Percentiles rank a stretch among this genome's conserved stretches.
Evolutionary conservation across 2,888 invertebrate species (phyloP).

Genomic region (Rhimphoctona megacephalus): DNA sequence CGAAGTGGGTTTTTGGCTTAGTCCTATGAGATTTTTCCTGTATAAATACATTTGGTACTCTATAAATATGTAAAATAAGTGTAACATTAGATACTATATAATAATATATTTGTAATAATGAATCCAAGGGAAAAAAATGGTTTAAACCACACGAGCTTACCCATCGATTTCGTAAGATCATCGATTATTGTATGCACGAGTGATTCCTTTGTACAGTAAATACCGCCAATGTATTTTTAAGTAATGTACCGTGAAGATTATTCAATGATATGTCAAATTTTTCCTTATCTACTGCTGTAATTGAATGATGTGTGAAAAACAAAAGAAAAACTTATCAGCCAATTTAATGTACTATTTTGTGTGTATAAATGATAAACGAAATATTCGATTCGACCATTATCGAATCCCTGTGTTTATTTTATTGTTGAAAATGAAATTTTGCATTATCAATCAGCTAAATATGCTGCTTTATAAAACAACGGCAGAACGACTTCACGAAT

Average conservation of each 20-base stretch:
- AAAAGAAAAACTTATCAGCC: constrained; percentile 8
- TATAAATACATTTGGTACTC: constrained; percentile 35
- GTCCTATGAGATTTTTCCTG: constrained; percentile 32
- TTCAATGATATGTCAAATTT: constrained; percentile 38
- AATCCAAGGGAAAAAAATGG: constrained; percentile 36
- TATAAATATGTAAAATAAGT: constrained; percentile 17
- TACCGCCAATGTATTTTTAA: constrained; percentile 66
- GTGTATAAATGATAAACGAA: constrained; percentile 28
- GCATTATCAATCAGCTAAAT: constrained; percentile 28
- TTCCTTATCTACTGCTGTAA: constrained; percentile 21
- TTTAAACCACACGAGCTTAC: constrained; percentile 46
- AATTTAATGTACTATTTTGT: constrained; percentile 54
- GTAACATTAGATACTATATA: constrained; percentile 9
- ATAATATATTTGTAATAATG: constrained; percentile 41
- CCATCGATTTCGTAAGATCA: constrained; percentile 19
- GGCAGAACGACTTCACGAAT: background rate
- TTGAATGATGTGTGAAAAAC: constrained; percentile 16
- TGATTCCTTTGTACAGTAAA: constrained; percentile 61
- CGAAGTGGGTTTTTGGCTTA: constrained; percentile 13
- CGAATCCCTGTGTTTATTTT: constrained; percentile 25
- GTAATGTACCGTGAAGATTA: constrained; percentile 42
- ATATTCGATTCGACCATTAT: constrained; percentile 14
- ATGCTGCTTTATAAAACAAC: constrained; percentile 1
- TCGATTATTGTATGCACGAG: constrained; percentile 15
- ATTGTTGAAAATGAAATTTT: constrained; percentile 50